These are phyloP conservation scores for Octonoba sinensis DNA, from an alignment of 2,888 invertebrate species.

Conservation along the genomic window DNA sequence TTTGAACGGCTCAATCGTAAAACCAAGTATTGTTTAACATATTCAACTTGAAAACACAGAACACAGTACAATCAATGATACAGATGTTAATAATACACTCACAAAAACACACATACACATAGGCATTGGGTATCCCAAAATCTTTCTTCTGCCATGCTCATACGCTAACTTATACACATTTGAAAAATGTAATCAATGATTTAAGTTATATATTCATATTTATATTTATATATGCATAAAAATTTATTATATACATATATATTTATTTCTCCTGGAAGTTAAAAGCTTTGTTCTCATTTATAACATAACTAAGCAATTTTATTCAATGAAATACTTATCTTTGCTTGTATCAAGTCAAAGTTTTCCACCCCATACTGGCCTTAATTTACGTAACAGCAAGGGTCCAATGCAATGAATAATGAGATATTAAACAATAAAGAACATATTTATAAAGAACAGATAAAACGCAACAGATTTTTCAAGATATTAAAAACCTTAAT, in stretches of 20 bases:
- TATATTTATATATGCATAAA: conserved; percentile 52
- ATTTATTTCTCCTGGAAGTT: conserved; percentile 44
- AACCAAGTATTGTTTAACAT: conserved; percentile 42
- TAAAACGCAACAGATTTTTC: conserved; percentile 49
- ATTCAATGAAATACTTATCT: no score
- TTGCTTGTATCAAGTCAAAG: no score
- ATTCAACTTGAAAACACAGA: conserved; percentile 48
- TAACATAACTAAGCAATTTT: conserved; percentile 19
- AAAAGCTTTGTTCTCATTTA: conserved; percentile 48
- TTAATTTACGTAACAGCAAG: conserved; percentile 35
- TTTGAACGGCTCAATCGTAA: conserved; percentile 5
- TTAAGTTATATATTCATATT: conserved; percentile 49
- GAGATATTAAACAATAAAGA: conserved; percentile 25
- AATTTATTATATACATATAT: conserved; percentile 55
- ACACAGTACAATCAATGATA: conserved; percentile 38
- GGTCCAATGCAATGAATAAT: conserved; percentile 39
- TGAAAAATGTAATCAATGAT: conserved; percentile 35
- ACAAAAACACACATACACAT: conserved; percentile 47
- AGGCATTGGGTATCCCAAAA: conserved; percentile 43
- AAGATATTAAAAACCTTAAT: conserved; percentile 52
- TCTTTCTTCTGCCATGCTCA: conserved; percentile 29
- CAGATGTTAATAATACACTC: conserved; percentile 34
- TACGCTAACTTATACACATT: conserved; percentile 44
- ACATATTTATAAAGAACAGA: conserved; percentile 26
- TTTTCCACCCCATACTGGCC: conserved; percentile 46